phyloP scores from a whole-genome alignment of 2,113 vertebrate species.

The Aptenodytes patagonicus region DNA sequence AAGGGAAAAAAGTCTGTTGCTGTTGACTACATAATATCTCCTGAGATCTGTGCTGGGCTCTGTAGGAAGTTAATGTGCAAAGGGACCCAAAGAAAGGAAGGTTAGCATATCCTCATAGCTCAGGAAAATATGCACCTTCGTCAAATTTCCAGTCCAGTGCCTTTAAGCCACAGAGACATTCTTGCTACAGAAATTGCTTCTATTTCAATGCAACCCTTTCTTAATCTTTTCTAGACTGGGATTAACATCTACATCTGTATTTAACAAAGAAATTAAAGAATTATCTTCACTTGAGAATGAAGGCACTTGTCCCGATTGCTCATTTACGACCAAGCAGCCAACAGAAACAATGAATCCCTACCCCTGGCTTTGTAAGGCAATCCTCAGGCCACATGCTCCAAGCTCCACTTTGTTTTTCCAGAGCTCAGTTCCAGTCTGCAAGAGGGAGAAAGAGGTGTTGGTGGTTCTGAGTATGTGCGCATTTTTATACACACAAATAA shows the following conservation, averaged over 20 bases:
- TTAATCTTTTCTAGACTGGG: neutral
- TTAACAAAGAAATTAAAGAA: neutral
- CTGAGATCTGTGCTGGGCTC: neutral
- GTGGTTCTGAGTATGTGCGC: neutral
- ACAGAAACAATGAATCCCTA: neutral
- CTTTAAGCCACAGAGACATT: neutral
- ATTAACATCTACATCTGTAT: neutral
- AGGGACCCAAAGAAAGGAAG: neutral
- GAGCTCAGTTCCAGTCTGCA: slow-evolving; percentile 19
- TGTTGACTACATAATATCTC: neutral
- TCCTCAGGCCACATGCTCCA: slow-evolving; percentile 47
- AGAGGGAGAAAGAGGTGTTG: neutral
- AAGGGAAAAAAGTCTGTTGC: neutral
- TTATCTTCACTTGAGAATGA: neutral
- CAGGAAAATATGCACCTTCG: neutral
- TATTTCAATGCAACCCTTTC: neutral
- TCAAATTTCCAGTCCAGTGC: neutral
- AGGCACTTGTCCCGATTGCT: neutral
- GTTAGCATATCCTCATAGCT: neutral
- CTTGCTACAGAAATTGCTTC: neutral
- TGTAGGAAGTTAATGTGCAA: neutral
- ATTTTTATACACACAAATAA: neutral
- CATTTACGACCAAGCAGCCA: neutral
- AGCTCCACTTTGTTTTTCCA: slow-evolving; percentile 26
- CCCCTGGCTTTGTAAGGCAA: slow-evolving; percentile 10